These are phyloP conservation scores for Plodia interpunctella DNA, from an alignment of 1,140 invertebrate genomes.

Conservation along the genomic window DNA sequence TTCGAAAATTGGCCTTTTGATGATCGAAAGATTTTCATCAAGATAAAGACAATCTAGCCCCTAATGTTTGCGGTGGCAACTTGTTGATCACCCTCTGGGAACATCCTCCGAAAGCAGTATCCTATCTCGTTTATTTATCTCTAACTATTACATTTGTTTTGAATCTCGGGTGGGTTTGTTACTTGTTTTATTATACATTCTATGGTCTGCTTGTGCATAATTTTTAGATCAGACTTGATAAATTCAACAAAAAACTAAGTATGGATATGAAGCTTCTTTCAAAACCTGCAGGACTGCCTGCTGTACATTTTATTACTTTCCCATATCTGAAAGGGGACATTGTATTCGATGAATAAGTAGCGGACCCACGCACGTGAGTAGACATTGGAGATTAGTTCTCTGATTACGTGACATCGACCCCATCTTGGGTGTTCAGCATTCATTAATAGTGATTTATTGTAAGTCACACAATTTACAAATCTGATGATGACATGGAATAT, in stretches of 20 bases:
- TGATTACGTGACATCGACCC: conserved; percentile 60
- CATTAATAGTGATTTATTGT: conserved; percentile 21
- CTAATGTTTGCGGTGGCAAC: conserved; percentile 30
- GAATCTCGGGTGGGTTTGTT: too few species aligned
- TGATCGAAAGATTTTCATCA: conserved; percentile 50
- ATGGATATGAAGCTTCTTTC: neutral
- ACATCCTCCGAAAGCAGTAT: conserved; percentile 26
- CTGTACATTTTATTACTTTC: conserved; percentile 18
- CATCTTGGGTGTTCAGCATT: conserved; percentile 41
- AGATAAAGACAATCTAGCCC: conserved; percentile 34
- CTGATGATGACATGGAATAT: too few species aligned
- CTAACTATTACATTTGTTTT: too few species aligned
- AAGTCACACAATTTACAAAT: too few species aligned
- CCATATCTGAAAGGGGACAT: conserved; percentile 40
- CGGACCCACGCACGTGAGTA: conserved; percentile 57
- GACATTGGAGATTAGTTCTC: conserved; percentile 57
- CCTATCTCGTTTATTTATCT: too few species aligned
- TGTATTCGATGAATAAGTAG: conserved; percentile 33
- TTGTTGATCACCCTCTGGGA: conserved; percentile 40
- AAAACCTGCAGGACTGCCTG: neutral
- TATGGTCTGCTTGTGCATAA: too few species aligned
- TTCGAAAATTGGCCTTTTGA: conserved; percentile 17
- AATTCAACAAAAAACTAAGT: neutral
- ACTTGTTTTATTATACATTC: too few species aligned
- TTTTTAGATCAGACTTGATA: neutral